These are phyloP conservation scores for Benthosema pterotum DNA, from an alignment of 2,797 vertebrate genomes.

Conservation along the genomic window DNA sequence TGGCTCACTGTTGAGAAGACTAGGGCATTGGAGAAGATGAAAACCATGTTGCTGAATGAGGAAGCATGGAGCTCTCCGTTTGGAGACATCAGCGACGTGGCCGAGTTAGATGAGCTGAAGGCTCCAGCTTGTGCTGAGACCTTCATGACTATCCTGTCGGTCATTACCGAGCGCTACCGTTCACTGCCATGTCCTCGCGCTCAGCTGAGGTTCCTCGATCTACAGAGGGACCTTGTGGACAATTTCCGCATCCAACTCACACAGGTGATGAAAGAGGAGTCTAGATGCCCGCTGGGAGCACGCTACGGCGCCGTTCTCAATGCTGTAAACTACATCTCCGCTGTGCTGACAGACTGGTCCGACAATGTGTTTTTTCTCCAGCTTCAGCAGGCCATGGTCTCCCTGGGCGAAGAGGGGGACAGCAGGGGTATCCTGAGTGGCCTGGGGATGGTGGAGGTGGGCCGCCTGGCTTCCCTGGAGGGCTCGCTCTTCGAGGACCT, in stretches of 20 bases:
- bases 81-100: conserved; percentile 94
- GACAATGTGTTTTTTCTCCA: conserved; percentile 98
- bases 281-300: conserved; percentile 85
- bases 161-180: conserved; percentile 96
- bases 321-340: conserved; percentile 93
- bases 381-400: conserved; percentile 91
- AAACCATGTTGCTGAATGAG: conserved; percentile 93
- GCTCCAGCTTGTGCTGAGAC: conserved; percentile 96
- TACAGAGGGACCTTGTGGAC: conserved; percentile 95
- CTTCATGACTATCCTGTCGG: conserved; percentile 96
- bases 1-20: conserved; percentile 96
- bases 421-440: conserved; percentile 39
- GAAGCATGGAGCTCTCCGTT: conserved; percentile 95
- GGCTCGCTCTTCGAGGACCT: conserved; percentile 94
- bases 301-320: conserved; percentile 97
- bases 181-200: conserved; percentile 86
- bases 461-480: conserved; percentile 94
- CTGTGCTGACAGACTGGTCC: conserved; percentile 93
- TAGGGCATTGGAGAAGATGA: conserved; percentile 98
- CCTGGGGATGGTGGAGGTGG: conserved; percentile 85
- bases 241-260: conserved; percentile 96
- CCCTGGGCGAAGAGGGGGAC: conserved; percentile 82
- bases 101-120: conserved; percentile 86
- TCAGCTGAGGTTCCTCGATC: conserved; percentile 90
- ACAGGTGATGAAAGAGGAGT: conserved; percentile 99